Evolutionary conservation across 1,140 invertebrate genomes (phyloP).

Genomic region (Atopsyche davidsoni): DNA sequence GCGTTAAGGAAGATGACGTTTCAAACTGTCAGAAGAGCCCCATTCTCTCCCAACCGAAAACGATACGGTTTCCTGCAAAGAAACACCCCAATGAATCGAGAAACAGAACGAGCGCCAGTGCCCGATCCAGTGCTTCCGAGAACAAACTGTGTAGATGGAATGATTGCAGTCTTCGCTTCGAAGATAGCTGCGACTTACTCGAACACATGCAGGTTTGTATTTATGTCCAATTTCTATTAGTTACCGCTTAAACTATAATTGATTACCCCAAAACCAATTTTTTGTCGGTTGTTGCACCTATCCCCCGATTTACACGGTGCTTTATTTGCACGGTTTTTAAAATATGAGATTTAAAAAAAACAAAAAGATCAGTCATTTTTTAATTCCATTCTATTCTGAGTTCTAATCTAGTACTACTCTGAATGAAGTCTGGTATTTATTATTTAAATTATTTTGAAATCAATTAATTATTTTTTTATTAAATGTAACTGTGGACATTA

Average conservation of each 20-base stretch:
- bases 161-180: constrained; percentile 72
- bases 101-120: constrained; percentile 30
- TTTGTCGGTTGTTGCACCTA: no score
- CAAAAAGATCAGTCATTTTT: no score
- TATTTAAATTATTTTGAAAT: no score
- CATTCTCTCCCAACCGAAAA: constrained; percentile 69
- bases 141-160: constrained; percentile 71
- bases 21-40: constrained; percentile 48
- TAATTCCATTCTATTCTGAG: no score
- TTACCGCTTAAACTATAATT: background rate
- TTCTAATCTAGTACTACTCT: no score
- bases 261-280: background rate
- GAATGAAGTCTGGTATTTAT: no score
- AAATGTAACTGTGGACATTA: no score
- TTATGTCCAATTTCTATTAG: no score
- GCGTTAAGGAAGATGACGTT: constrained; percentile 31
- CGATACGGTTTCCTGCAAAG: constrained; percentile 65
- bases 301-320: no score
- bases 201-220: constrained; percentile 77
- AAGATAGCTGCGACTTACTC: constrained; percentile 70
- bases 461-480: no score
- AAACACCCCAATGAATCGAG: constrained; percentile 38
- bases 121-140: constrained; percentile 29
- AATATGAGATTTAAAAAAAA: no score
- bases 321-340: no score